Evolutionary conservation across 2,113 vertebrate species (phyloP).

Genomic region (Malurus elegans): DNA sequence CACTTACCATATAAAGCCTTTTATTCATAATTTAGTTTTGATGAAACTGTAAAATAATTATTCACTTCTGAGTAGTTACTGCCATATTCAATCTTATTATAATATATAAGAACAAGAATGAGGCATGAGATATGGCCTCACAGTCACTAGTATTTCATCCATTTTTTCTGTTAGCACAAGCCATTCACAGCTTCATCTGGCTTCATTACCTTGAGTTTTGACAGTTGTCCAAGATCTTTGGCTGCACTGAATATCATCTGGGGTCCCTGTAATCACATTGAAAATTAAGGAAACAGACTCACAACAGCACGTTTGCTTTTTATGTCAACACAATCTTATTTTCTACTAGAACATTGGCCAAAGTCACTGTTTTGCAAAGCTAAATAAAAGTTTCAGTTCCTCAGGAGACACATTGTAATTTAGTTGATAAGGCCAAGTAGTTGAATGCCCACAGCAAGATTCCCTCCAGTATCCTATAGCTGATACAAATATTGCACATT

Average conservation of each 20-base stretch:
- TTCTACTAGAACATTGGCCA: background rate
- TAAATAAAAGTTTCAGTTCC: slow-evolving; percentile 24
- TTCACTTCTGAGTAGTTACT: background rate
- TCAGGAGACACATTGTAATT: background rate
- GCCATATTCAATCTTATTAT: background rate
- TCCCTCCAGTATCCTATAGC: background rate
- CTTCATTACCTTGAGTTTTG: slow-evolving; percentile 93
- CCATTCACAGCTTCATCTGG: background rate
- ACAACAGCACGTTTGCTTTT: background rate
- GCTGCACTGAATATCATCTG: slow-evolving; percentile 98
- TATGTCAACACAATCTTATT: background rate
- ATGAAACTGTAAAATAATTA: background rate
- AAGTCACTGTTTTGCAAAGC: background rate
- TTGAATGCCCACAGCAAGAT: background rate
- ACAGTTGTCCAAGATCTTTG: slow-evolving; percentile 95
- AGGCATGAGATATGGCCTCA: background rate
- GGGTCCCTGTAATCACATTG: slow-evolving; percentile 81
- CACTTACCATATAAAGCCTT: background rate
- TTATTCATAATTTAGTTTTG: background rate
- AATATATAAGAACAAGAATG: background rate
- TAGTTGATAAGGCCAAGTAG: background rate
- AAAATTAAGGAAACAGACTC: background rate
- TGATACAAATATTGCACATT: background rate
- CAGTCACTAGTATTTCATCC: background rate
- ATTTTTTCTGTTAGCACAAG: background rate